These are phyloP conservation scores for Tethea ocularis DNA, from an alignment of 2,888 invertebrate genomes.

Conservation along the genomic window DNA sequence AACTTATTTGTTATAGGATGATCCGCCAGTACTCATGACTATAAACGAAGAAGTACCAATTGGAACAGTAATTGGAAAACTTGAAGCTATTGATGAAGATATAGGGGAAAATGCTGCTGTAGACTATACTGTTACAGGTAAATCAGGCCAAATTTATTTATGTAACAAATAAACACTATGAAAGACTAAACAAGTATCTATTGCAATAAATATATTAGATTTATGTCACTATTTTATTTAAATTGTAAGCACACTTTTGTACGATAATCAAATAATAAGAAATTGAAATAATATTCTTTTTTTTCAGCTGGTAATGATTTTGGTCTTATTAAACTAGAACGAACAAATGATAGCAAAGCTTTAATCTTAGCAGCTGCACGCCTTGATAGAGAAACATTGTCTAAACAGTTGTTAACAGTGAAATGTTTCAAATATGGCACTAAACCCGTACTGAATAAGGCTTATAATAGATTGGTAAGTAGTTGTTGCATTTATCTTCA, in stretches of 20 bases:
- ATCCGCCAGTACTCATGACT: constrained; percentile 85
- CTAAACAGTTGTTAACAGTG: constrained; percentile 84
- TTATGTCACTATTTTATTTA: too few species aligned
- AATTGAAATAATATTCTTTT: not conserved
- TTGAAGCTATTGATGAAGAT: constrained; percentile 90
- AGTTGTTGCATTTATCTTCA: not conserved
- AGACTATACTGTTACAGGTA: constrained; percentile 88
- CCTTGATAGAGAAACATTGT: constrained; percentile 86
- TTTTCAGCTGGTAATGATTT: constrained; percentile 87
- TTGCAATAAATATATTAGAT: too few species aligned
- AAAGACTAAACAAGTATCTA: too few species aligned
- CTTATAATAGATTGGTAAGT: constrained; percentile 85
- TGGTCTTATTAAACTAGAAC: constrained; percentile 84
- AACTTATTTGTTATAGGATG: constrained; percentile 72
- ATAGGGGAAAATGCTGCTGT: constrained; percentile 89
- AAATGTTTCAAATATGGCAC: constrained; percentile 87
- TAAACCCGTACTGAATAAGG: constrained; percentile 69
- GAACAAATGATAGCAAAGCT: constrained; percentile 86
- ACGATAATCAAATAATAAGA: too few species aligned
- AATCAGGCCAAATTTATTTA: too few species aligned
- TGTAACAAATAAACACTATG: too few species aligned
- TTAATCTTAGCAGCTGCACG: constrained; percentile 84
- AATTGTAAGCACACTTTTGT: too few species aligned
- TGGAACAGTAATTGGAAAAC: constrained; percentile 86
- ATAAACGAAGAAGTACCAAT: constrained; percentile 87